These are phyloP conservation scores for Pogonocherus hispidulus DNA, from an alignment of 2,888 invertebrate genomes.

Conservation along the genomic window DNA sequence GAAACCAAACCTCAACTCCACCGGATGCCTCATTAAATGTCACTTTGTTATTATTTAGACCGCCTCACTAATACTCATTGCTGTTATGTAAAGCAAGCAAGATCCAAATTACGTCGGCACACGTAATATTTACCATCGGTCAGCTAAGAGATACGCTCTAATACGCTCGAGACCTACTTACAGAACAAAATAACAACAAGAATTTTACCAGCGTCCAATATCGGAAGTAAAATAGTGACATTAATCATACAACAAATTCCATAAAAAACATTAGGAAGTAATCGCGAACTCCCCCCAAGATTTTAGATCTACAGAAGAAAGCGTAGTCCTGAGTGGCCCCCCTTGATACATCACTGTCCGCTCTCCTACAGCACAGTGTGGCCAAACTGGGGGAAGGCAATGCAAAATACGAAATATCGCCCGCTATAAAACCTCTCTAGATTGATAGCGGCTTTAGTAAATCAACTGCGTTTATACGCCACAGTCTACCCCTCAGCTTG, in stretches of 20 bases:
- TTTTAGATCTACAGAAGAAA: conserved; percentile 36
- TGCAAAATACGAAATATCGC: conserved; percentile 59
- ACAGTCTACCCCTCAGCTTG: conserved; percentile 53
- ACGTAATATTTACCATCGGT: conserved; percentile 14
- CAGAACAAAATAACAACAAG: conserved; percentile 1
- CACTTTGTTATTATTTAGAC: conserved; percentile 8
- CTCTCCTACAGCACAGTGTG: too few relatives aligned
- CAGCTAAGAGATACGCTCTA: conserved; percentile 1
- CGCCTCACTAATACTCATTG: not conserved
- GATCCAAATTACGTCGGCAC: too few relatives aligned
- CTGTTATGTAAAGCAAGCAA: conserved; percentile 3
- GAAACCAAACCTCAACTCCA: too few relatives aligned
- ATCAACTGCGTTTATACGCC: conserved; percentile 63
- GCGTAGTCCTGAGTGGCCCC: too few relatives aligned
- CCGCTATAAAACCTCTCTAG: conserved; percentile 62
- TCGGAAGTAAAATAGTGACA: conserved; percentile 22
- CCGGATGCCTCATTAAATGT: not conserved
- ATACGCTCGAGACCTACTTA: not conserved
- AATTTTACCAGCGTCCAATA: not conserved
- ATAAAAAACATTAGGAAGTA: conserved; percentile 26
- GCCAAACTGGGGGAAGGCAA: conserved; percentile 60
- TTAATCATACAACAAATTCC: conserved; percentile 18
- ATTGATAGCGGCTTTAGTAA: conserved; percentile 61
- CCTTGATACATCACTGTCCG: too few relatives aligned
- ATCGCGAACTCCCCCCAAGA: not conserved